Evolutionary conservation across 2,888 invertebrate genomes (phyloP), one percentile per base, ranked within the genome.

Genomic region (Colletes collaris): DNA sequence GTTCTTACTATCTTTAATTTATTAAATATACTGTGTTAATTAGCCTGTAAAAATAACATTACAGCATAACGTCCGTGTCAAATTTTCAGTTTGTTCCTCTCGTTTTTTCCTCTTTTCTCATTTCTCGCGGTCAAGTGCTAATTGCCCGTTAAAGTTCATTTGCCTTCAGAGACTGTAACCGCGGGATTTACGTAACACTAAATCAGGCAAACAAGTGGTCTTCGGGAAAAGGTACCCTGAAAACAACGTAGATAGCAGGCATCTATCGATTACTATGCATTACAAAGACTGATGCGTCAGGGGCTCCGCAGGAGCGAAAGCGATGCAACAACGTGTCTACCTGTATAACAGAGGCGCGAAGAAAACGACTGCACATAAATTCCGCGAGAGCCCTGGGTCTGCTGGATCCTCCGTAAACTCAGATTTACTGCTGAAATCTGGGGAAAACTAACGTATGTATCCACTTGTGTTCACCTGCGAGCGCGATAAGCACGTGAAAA

Each of bases 351-450:
- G 73, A 78, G 80, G 64, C 68, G 68, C 40, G 55, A 73, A 75
- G 73, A 75, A 73, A 82, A 82, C 85, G 81, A 81, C 79, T 79
- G 84, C 79, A 81, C 89, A 88, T 89, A 89, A 89, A 89, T 88
- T 89, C 84, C 67, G 58, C 60, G 82, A 78, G 80, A 85, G 81
- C 82, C 81, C 79, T 66, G 83, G 83, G 79, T 82, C 81, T 81
- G 83, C 81, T 84, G 87, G 86, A 89, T 88, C 86, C 83, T 86
- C 74, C 83, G 89, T 84, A 89, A 89, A 89, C 87, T 89, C 84
- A 84, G 88, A 89, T 89, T 89, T 89, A 89, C 86, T 79, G 86
- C 76, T 83, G 73, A 89, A 89, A 89, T 88, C 89, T 88, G 83
- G 84, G 76, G 76, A 84, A 85, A 82, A 85, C 83, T 86, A 82